Percentiles rank a stretch among this genome's conserved stretches.
Evolutionary conservation across 2,888 invertebrate genomes (phyloP).

Genomic region (Pasiphila rectangulata): DNA sequence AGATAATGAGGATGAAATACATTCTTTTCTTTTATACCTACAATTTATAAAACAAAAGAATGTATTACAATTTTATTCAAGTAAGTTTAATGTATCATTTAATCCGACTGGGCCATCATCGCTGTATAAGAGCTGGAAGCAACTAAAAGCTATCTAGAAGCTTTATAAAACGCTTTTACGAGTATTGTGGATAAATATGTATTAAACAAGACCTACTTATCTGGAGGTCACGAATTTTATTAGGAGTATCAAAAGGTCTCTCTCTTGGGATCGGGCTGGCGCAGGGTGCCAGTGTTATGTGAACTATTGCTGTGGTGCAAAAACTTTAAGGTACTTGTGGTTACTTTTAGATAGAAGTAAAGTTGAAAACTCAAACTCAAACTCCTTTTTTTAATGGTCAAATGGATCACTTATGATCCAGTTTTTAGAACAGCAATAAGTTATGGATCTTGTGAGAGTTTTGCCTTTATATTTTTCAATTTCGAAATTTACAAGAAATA

Average conservation of each 20-base stretch:
- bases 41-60: too few relatives aligned
- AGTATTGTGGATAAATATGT: constrained; percentile 30
- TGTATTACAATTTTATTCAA: too few relatives aligned
- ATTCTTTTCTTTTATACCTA: too few relatives aligned
- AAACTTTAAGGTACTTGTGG: background rate
- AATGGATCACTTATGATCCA: too few relatives aligned
- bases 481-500: too few relatives aligned
- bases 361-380: background rate
- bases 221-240: constrained; percentile 64
- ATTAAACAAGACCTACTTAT: constrained; percentile 34
- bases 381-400: too few relatives aligned
- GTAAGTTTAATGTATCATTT: background rate
- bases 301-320: constrained; percentile 25
- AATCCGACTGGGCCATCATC: background rate
- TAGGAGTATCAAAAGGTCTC: constrained; percentile 57
- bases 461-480: too few relatives aligned
- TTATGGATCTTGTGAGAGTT: too few relatives aligned
- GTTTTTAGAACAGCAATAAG: too few relatives aligned
- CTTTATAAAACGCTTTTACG: constrained; percentile 30
- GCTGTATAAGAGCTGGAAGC: background rate
- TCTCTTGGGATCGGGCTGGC: constrained; percentile 46
- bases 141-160: constrained; percentile 16
- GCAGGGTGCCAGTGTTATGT: constrained; percentile 37
- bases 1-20: too few relatives aligned
- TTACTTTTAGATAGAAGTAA: background rate